phyloP scores from a whole-genome alignment of 2,797 vertebrate genomes.

The Heterohyrax brucei region DNA sequence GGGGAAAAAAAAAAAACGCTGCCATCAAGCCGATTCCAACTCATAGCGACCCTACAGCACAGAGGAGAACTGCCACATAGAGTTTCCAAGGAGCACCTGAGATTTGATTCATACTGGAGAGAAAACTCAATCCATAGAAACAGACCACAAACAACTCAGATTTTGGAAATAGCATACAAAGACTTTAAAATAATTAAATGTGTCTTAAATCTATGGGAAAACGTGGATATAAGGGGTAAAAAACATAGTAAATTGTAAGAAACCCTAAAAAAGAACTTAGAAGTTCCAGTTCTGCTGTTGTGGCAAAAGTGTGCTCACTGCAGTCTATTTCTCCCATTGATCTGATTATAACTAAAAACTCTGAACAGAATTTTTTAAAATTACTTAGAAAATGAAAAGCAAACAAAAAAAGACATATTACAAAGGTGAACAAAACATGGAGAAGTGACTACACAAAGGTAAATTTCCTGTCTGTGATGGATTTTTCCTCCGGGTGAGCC shows the following conservation, averaged over 20 bases:
- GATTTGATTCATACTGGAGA: background rate
- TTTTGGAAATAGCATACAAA: conserved; percentile 3
- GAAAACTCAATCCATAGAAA: conserved; percentile 13
- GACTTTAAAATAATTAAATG: conserved; percentile 14
- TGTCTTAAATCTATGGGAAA: background rate
- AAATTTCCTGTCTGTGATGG: background rate
- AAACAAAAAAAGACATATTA: background rate
- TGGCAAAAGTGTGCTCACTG: background rate
- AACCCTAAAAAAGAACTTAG: background rate
- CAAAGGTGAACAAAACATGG: background rate
- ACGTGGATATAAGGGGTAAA: background rate
- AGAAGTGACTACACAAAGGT: background rate
- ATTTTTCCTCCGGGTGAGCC: background rate
- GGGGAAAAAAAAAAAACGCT: too few relatives aligned
- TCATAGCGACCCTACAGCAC: too few relatives aligned
- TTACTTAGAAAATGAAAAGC: background rate
- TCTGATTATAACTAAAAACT: background rate
- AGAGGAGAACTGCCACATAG: too few relatives aligned
- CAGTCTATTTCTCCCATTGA: background rate
- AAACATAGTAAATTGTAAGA: conserved; percentile 15
- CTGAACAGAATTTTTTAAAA: background rate
- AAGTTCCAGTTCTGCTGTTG: background rate
- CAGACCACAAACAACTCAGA: conserved; percentile 33
- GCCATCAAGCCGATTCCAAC: too few relatives aligned
- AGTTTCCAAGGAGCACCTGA: too few relatives aligned